A percentile compares a stretch with the other conserved stretches of the same genome.
phyloP scores from a whole-genome alignment of 2,888 invertebrate genomes.

The Sialis fuliginosa region DNA sequence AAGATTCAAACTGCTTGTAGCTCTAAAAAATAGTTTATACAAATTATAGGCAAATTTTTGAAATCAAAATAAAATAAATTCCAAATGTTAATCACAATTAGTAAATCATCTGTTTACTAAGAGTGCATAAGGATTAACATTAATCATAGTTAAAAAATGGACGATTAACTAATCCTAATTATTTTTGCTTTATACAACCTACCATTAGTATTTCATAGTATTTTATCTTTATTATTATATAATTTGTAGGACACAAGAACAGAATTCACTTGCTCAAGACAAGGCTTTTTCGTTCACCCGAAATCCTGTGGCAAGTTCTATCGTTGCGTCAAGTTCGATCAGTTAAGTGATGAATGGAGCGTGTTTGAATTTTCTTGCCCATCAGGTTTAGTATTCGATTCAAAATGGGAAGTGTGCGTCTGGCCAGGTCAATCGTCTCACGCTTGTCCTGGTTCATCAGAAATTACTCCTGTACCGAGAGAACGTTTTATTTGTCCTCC shows the following conservation, averaged over 20 bases:
- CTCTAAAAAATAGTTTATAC: too few relatives aligned
- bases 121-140: too few relatives aligned
- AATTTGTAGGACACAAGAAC: conserved; percentile 43
- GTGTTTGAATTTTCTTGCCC: conserved; percentile 72
- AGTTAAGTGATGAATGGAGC: conserved; percentile 52
- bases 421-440: conserved; percentile 60
- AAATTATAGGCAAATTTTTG: too few relatives aligned
- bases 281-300: conserved; percentile 64
- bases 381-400: conserved; percentile 57
- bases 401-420: conserved; percentile 58
- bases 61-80: too few relatives aligned
- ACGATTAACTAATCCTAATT: too few relatives aligned
- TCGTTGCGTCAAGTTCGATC: conserved; percentile 65
- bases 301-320: conserved; percentile 62
- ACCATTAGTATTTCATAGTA: too few relatives aligned
- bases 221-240: too few relatives aligned
- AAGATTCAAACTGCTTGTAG: background rate
- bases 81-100: too few relatives aligned
- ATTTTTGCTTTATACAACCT: too few relatives aligned
- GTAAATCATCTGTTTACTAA: background rate
- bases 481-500: conserved; percentile 49
- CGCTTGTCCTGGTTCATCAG: conserved; percentile 59
- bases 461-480: conserved; percentile 56
- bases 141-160: too few relatives aligned
- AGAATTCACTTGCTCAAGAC: conserved; percentile 54